These are phyloP conservation scores for Microctenopoma steveboyesi DNA, from an alignment of 2,797 vertebrate species.

Conservation along the genomic window DNA sequence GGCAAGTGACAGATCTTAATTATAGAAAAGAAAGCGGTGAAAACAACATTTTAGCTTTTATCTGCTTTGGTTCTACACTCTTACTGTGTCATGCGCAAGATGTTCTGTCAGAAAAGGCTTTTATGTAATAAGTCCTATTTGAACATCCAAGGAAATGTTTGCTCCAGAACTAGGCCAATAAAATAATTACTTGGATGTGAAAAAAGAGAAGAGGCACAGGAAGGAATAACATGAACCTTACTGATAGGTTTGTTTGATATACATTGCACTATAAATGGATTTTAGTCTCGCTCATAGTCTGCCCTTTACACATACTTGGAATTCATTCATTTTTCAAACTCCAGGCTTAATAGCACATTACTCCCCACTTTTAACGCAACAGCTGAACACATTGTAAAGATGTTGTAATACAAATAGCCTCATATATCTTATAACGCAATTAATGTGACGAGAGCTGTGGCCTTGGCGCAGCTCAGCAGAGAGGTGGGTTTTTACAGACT, in stretches of 20 bases:
- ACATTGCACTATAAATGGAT: constrained; percentile 64
- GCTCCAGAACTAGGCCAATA: constrained; percentile 71
- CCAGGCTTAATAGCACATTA: not conserved
- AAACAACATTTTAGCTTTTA: constrained; percentile 34
- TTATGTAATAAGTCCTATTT: constrained; percentile 69
- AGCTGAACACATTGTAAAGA: constrained; percentile 7
- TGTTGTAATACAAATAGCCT: constrained; percentile 37
- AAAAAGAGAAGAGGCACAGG: constrained; percentile 14
- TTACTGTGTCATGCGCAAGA: constrained; percentile 47
- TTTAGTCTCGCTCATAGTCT: constrained; percentile 36
- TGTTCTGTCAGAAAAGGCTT: constrained; percentile 56
- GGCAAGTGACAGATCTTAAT: constrained; percentile 29
- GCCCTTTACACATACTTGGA: constrained; percentile 25
- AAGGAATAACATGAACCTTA: constrained; percentile 42
- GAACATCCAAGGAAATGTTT: constrained; percentile 70
- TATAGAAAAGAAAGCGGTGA: constrained; percentile 27
- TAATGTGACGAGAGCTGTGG: constrained; percentile 21
- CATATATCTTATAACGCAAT: not conserved
- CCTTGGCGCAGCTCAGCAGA: constrained; percentile 1
- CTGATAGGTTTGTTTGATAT: constrained; percentile 70
- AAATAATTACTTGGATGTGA: constrained; percentile 73
- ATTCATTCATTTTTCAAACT: constrained; percentile 41
- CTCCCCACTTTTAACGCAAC: not conserved
- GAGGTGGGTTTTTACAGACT: constrained; percentile 20
- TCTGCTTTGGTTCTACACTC: constrained; percentile 35